phyloP scores from a whole-genome alignment of 2,888 invertebrate species.

The Drosophila limbata region DNA sequence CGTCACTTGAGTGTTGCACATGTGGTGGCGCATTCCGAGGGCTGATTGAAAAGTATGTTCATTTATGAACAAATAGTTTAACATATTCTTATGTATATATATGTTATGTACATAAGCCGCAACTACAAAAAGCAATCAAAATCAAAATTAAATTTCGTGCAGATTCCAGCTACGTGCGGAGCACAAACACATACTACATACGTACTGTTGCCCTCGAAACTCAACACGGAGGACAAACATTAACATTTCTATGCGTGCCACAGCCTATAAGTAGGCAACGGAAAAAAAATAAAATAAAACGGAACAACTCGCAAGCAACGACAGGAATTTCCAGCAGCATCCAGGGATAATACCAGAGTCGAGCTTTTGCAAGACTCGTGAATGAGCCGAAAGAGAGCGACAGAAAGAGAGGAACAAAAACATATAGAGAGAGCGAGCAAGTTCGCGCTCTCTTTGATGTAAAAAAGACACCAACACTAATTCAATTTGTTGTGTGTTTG shows the following conservation, averaged over 20 bases:
- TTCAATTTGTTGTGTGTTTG: constrained; percentile 63
- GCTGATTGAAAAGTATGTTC: too few relatives aligned
- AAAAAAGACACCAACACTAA: constrained; percentile 54
- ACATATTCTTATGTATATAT: neutral
- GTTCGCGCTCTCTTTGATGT: constrained; percentile 43
- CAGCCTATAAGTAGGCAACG: constrained; percentile 71
- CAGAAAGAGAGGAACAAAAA: constrained; percentile 3
- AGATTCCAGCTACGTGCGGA: constrained; percentile 46
- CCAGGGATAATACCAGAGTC: constrained; percentile 76
- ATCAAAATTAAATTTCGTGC: constrained; percentile 75
- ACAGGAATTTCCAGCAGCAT: constrained; percentile 76
- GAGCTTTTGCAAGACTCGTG: constrained; percentile 71
- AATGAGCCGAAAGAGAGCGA: constrained; percentile 20
- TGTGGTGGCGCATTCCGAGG: too few relatives aligned
- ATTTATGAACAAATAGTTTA: too few relatives aligned
- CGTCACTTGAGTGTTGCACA: too few relatives aligned
- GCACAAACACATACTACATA: constrained; percentile 14
- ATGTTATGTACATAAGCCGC: constrained; percentile 25
- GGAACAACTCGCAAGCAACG: constrained; percentile 23
- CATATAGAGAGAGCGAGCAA: constrained; percentile 4
- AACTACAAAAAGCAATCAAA: constrained; percentile 57
- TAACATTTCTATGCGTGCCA: constrained; percentile 77
- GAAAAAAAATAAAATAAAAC: constrained; percentile 22
- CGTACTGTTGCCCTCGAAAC: constrained; percentile 59
- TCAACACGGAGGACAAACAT: constrained; percentile 69